A percentile compares a stretch with the other conserved stretches of the same genome.
phyloP scores from a whole-genome alignment of 2,888 invertebrate genomes.

The Octonoba sinensis region DNA sequence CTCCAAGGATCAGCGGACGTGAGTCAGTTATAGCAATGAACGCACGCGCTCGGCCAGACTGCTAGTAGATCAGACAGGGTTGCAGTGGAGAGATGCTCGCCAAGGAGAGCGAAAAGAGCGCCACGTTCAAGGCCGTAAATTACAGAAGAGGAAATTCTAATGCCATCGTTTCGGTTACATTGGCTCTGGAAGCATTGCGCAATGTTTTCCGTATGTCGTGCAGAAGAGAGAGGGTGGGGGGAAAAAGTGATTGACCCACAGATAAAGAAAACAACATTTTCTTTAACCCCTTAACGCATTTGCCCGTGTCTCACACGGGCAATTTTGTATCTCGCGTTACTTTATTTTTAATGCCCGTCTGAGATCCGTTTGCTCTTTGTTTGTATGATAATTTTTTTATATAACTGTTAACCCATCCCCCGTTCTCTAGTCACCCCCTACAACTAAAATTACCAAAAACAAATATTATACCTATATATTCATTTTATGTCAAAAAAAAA shows the following conservation, averaged over 20 bases:
- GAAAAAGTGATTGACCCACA: constrained; percentile 45
- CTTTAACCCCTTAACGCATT: too few relatives aligned
- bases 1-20: not conserved
- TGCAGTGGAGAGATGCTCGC: constrained; percentile 17
- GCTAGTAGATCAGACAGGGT: constrained; percentile 8
- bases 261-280: not conserved
- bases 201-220: constrained; percentile 8
- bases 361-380: too few relatives aligned
- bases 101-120: constrained; percentile 38
- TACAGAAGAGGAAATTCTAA: constrained; percentile 45
- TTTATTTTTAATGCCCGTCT: too few relatives aligned
- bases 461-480: too few relatives aligned
- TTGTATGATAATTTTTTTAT: too few relatives aligned
- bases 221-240: not conserved
- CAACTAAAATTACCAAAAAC: too few relatives aligned
- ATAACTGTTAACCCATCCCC: too few relatives aligned
- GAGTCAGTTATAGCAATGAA: not conserved
- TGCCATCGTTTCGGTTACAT: constrained; percentile 28
- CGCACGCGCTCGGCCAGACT: not conserved
- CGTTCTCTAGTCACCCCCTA: too few relatives aligned
- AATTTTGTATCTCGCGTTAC: too few relatives aligned
- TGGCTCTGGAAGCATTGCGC: constrained; percentile 20
- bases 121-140: constrained; percentile 49
- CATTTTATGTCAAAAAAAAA: too few relatives aligned
- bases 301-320: too few relatives aligned